Evolutionary conservation across 2,113 vertebrate genomes (phyloP), one percentile per base, ranked within the genome.

Genomic region (Oryzias celebensis): DNA sequence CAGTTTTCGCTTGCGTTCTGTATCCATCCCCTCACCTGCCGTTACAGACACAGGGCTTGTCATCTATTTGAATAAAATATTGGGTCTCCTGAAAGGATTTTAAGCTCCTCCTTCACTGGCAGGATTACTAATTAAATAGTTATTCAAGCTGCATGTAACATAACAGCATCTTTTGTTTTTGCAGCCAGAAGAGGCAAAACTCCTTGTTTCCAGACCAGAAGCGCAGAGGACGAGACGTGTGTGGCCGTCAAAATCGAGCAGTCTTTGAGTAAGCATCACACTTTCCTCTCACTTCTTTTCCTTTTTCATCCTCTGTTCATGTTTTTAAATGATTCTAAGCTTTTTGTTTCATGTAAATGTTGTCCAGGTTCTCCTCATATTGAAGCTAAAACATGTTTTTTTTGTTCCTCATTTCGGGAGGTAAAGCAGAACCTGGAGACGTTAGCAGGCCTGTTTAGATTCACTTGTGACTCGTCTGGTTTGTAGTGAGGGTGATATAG

Each of bases 241-340:
- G 88, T 92, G 68, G 89, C 80, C 0, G 81, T 92, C 84, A 93
- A 91, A 60, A 89, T 92, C 22, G 84, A 91, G 66, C 87, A 84
- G 31, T 81, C 86, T 55, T 72, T 54, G 86, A 88, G 92, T 93
- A 70, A 0, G 63, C 17, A 18, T 0, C 55, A 8, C 3, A 20
- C 20, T 28, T 20, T 46, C 54, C 1, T 2, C 36, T 64, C 44
- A 48, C 18, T 36, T 58, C 3, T 22, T 13, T 20, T 20, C 20
- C 10, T 23, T 16, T 7, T 15, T 26, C 12, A 1, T 16, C 18
- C n/a, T n/a, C 14, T 17, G 50, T 8, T 4, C 12, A 14, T 13
- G 7, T 36, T 28, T 10, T 23, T 31, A 17, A 18, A 0, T 23
- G 12, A 2, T 44, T 5, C 16, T 18, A 12, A 43, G 4, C 7